These are phyloP conservation scores for Opisthograptis luteolata DNA, from an alignment of 2,888 invertebrate genomes.

Conservation along the genomic window DNA sequence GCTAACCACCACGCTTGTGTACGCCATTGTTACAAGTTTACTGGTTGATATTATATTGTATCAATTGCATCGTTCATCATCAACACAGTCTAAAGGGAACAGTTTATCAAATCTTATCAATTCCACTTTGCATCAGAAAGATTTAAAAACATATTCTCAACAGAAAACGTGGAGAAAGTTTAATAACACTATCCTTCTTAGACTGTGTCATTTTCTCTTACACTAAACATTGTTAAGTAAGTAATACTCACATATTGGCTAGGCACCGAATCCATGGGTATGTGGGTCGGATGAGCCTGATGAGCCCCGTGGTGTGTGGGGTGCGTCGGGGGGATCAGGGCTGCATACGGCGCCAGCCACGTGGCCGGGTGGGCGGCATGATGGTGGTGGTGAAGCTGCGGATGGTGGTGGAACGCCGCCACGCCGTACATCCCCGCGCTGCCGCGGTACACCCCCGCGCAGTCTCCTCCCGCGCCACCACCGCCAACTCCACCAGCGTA, in stretches of 20 bases:
- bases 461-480: constrained; percentile 65
- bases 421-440: constrained; percentile 75
- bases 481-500: constrained; percentile 70
- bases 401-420: constrained; percentile 75
- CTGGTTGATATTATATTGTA: constrained; percentile 20
- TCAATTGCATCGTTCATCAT: neutral
- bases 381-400: constrained; percentile 75
- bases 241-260: constrained; percentile 76
- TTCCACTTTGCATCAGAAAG: no score
- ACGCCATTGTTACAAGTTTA: constrained; percentile 29
- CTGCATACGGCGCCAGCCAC: constrained; percentile 78
- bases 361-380: constrained; percentile 73
- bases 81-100: constrained; percentile 13
- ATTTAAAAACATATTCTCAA: no score
- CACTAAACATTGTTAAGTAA: neutral
- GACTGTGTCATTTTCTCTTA: constrained; percentile 1
- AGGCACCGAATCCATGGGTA: constrained; percentile 79
- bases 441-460: constrained; percentile 75
- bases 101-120: constrained; percentile 3
- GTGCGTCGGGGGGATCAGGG: constrained; percentile 72
- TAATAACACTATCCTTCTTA: neutral
- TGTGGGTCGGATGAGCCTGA: constrained; percentile 70
- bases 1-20: constrained; percentile 40
- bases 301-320: constrained; percentile 67
- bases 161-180: no score